Conservation (phyloP, 2,888 invertebrate species). For the Diaphora mendica region DNA sequence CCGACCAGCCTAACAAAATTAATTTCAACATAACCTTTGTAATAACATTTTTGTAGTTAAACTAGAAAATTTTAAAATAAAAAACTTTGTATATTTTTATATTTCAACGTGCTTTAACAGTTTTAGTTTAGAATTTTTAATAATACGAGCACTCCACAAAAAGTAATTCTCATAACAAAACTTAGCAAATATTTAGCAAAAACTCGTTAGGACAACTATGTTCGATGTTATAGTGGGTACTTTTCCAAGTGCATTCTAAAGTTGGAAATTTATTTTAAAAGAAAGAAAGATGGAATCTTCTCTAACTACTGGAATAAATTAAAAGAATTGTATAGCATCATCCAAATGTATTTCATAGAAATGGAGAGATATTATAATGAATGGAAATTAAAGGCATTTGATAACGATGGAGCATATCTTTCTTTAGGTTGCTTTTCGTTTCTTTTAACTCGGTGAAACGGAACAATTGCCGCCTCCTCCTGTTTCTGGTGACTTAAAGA, state of each 20-base stretch:
- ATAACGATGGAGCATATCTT: no score
- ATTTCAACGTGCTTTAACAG: neutral
- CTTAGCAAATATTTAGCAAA: slow-evolving; percentile 37
- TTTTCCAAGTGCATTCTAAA: slow-evolving; percentile 7
- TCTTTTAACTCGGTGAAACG: no score
- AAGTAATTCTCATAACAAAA: slow-evolving; percentile 31
- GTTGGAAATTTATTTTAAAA: slow-evolving; percentile 8
- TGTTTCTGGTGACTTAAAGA: no score
- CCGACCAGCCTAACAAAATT: slow-evolving; percentile 34
- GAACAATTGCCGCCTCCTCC: no score
- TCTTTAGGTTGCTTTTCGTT: no score
- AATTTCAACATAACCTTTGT: slow-evolving; percentile 23
- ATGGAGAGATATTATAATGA: no score
- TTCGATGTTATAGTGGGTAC: neutral
- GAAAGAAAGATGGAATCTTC: neutral
- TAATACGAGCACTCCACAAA: slow-evolving; percentile 7
- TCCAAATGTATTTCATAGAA: neutral
- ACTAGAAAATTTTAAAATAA: neutral
- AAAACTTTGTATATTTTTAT: no score
- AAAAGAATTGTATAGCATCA: neutral
- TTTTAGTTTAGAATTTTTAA: slow-evolving; percentile 6
- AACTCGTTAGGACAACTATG: slow-evolving; percentile 17
- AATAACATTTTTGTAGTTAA: slow-evolving; percentile 5
- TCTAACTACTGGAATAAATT: neutral
- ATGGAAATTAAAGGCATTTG: no score